These are phyloP conservation scores for Copidosoma floridanum DNA, from an alignment of 1,140 invertebrate species.

Conservation along the genomic window DNA sequence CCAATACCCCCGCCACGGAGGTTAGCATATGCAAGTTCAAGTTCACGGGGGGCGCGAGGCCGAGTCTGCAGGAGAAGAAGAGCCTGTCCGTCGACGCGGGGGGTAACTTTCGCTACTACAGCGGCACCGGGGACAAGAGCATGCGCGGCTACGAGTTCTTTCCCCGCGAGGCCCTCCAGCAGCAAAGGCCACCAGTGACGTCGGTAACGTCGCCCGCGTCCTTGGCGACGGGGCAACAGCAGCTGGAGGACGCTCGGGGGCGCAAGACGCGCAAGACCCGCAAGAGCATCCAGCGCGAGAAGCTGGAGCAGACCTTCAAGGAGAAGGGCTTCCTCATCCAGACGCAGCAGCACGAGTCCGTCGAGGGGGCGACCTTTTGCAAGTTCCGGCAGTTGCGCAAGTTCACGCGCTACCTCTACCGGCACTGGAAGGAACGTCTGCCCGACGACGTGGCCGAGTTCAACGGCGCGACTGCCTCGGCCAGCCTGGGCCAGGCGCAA, in stretches of 20 bases:
- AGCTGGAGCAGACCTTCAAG: conserved; percentile 87
- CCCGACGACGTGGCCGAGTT: conserved; percentile 70
- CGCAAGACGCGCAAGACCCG: conserved; percentile 72
- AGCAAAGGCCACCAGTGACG: conserved; percentile 51
- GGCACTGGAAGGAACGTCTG: conserved; percentile 91
- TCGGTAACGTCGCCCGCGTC: conserved; percentile 57
- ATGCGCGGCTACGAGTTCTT: conserved; percentile 77
- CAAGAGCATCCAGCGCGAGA: conserved; percentile 80
- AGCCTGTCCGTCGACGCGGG: conserved; percentile 84
- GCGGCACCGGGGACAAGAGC: conserved; percentile 71
- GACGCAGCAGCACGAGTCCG: conserved; percentile 87
- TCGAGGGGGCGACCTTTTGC: conserved; percentile 89
- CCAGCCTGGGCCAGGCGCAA: not conserved
- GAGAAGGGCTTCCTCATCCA: conserved; percentile 91
- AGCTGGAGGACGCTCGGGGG: conserved; percentile 38
- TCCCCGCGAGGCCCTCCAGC: conserved; percentile 67
- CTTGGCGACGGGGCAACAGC: conserved; percentile 58
- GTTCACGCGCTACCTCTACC: conserved; percentile 86
- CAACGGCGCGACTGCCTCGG: conserved; percentile 33
- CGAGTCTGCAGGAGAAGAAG: conserved; percentile 84
- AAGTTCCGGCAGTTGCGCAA: conserved; percentile 89
- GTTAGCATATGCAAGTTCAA: conserved; percentile 92
- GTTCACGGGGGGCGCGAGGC: conserved; percentile 85
- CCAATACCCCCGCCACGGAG: conserved; percentile 74
- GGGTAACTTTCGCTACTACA: conserved; percentile 81